Conservation (phyloP, 1,140 invertebrate genomes). For the Meloidogyne hapla region DNA sequence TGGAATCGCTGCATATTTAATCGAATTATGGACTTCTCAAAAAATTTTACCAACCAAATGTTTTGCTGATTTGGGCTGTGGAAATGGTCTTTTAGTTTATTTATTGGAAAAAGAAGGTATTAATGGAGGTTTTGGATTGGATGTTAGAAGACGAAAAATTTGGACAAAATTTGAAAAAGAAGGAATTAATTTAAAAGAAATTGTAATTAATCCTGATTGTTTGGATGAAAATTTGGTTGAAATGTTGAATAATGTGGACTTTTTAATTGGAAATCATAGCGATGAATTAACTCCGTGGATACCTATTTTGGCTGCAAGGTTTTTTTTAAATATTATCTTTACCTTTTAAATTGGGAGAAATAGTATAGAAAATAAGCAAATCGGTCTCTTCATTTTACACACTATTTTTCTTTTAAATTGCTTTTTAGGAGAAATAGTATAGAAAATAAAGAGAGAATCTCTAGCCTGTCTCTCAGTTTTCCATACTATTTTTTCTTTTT, state of each 20-base stretch:
- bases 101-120: conserved; percentile 46
- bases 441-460: too few relatives aligned
- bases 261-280: conserved; percentile 97
- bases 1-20: conserved; percentile 86
- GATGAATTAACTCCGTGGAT: conserved; percentile 98
- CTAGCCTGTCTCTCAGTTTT: too few relatives aligned
- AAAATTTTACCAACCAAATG: conserved; percentile 10
- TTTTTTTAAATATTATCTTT: not conserved
- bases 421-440: too few relatives aligned
- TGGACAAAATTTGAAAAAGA: conserved; percentile 75
- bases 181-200: conserved; percentile 65
- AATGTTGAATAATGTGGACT: conserved; percentile 73
- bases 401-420: too few relatives aligned
- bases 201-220: conserved; percentile 52
- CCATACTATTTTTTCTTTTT: too few relatives aligned
- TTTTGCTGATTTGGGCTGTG: conserved; percentile 92
- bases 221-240: conserved; percentile 8
- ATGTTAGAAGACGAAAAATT: conserved; percentile 82
- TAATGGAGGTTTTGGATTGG: conserved; percentile 78
- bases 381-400: not conserved
- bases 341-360: too few relatives aligned
- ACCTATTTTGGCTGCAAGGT: conserved; percentile 80
- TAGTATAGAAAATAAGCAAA: not conserved
- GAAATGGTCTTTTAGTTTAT: conserved; percentile 80
- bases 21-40: conserved; percentile 63